Conservation (phyloP, 2,888 invertebrate species). For the Nysson spinosus region DNA sequence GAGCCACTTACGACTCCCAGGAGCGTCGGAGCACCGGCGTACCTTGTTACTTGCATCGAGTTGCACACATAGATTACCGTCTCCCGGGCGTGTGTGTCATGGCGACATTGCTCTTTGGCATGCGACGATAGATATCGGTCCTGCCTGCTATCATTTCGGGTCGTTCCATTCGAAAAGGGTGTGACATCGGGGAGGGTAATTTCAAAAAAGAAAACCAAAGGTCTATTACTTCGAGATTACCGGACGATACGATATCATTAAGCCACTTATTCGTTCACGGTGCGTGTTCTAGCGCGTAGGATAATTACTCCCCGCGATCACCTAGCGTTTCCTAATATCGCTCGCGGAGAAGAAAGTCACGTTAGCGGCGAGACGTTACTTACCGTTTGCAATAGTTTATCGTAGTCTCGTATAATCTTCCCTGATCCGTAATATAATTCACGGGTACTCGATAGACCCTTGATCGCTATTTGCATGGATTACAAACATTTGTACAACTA, state of each 20-base stretch:
- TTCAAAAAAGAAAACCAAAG: conserved; percentile 53
- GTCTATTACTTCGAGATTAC: conserved; percentile 68
- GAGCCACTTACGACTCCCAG: conserved; percentile 48
- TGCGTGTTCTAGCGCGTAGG: conserved; percentile 30
- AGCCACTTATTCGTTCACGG: conserved; percentile 52
- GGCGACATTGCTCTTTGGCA: conserved; percentile 71
- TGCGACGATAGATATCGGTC: conserved; percentile 68
- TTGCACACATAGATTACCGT: conserved; percentile 16
- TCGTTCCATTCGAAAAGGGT: conserved; percentile 71
- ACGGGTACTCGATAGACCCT: no score
- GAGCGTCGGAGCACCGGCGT: conserved; percentile 20
- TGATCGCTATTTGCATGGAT: conserved; percentile 1
- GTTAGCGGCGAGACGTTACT: conserved; percentile 2
- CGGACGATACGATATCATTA: conserved; percentile 64
- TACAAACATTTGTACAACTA: no score
- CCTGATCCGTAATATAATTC: no score
- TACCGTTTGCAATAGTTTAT: no score
- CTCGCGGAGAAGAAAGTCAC: conserved; percentile 11
- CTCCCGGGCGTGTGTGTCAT: conserved; percentile 32
- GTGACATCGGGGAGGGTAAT: conserved; percentile 69
- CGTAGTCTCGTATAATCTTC: no score
- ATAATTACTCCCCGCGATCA: conserved; percentile 44
- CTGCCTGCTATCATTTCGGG: conserved; percentile 70
- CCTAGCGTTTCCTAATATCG: conserved; percentile 24
- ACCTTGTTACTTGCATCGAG: background rate